phyloP scores from a whole-genome alignment of 2,113 vertebrate genomes.

The Lepus americanus region DNA sequence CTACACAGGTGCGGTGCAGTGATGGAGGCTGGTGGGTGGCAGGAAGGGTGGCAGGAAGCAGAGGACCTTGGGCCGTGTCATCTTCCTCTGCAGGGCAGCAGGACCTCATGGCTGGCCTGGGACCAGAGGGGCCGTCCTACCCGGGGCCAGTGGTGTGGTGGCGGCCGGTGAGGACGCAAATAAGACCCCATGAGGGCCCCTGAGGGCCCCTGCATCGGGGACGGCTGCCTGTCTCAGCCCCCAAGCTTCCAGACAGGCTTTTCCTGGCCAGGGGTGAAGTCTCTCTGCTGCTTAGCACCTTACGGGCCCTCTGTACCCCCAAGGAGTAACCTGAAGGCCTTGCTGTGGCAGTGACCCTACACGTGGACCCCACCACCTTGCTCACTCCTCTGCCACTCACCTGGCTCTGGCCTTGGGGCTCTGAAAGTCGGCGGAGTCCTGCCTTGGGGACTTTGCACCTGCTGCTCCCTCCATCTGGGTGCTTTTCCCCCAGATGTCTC shows the following conservation, averaged over 20 bases:
- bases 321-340: not conserved
- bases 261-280: no score
- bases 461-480: not conserved
- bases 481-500: not conserved
- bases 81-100: not conserved
- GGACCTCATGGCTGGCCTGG: not conserved
- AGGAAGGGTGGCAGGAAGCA: not conserved
- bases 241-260: not conserved
- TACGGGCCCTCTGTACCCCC: not conserved
- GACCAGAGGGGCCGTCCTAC: not conserved
- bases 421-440: not conserved
- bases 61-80: not conserved
- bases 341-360: not conserved
- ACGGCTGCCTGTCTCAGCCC: not conserved
- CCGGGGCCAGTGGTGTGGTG: not conserved
- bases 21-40: not conserved
- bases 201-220: not conserved
- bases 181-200: not conserved
- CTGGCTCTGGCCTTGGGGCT: not conserved
- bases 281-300: not conserved
- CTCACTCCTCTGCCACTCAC: not conserved
- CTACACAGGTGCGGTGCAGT: not conserved
- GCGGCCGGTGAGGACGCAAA: not conserved
- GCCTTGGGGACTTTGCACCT: not conserved
- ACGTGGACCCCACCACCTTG: fast-evolving